Evolutionary conservation across 2,113 vertebrate species (phyloP).

Genomic region (Phrynosoma blainvillii): DNA sequence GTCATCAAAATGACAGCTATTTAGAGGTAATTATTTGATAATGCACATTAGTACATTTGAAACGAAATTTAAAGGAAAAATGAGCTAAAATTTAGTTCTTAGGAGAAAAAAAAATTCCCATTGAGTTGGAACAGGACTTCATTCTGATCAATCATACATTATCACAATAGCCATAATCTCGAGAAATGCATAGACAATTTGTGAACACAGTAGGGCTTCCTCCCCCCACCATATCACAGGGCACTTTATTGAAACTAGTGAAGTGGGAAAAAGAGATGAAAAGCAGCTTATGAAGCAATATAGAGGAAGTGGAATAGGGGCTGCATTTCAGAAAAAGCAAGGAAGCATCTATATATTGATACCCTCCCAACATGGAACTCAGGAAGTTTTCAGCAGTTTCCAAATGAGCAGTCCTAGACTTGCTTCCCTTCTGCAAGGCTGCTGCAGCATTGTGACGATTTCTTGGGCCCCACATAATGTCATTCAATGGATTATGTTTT

Average conservation of each 20-base stretch:
- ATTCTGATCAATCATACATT: not conserved
- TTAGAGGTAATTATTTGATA: conserved; percentile 10
- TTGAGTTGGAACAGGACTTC: not conserved
- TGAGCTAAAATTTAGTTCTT: not conserved
- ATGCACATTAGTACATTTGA: not conserved
- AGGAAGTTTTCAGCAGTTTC: not conserved
- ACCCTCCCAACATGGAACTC: not conserved
- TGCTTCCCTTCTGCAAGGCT: not conserved
- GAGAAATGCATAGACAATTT: not conserved
- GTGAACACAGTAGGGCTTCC: not conserved
- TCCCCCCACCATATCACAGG: not conserved
- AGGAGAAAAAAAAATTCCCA: not conserved
- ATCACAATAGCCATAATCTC: not conserved
- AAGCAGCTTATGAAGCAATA: not conserved
- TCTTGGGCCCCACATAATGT: not conserved
- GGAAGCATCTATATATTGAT: not conserved
- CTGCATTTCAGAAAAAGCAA: not conserved
- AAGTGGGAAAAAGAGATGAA: not conserved
- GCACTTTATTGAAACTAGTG: not conserved
- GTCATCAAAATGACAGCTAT: conserved; percentile 21
- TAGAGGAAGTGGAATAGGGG: not conserved
- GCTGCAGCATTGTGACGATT: not conserved
- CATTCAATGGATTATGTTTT: not conserved
- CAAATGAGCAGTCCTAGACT: not conserved
- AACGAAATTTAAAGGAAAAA: not conserved